A percentile compares a stretch with the other conserved stretches of the same genome.
phyloP scores from a whole-genome alignment of 1,140 invertebrate genomes.

The Drosophila sp. region DNA sequence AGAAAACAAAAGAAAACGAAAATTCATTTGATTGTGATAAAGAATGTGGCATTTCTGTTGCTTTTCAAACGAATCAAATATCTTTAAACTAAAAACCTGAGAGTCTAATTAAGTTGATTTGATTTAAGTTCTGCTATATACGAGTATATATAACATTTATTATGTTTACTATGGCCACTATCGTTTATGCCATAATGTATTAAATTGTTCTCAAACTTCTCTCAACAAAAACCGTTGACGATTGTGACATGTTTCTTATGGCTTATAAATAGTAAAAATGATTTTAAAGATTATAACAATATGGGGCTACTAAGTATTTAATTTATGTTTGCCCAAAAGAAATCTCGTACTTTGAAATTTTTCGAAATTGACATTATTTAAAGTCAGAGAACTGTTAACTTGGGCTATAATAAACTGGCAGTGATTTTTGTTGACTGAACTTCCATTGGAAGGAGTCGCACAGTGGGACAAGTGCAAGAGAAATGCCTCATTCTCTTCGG shows the following conservation, averaged over 20 bases:
- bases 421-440: constrained; percentile 1
- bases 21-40: constrained; percentile 14
- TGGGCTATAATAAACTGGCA: constrained; percentile 22
- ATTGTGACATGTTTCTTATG: constrained; percentile 32
- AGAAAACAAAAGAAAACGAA: constrained; percentile 27
- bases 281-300: background rate
- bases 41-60: constrained; percentile 58
- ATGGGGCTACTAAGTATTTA: background rate
- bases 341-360: background rate
- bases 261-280: constrained; percentile 17
- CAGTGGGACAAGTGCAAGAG: constrained; percentile 22
- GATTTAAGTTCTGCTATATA: background rate
- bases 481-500: constrained; percentile 45
- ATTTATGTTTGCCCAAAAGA: background rate
- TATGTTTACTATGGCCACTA: constrained; percentile 44
- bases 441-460: too few relatives aligned
- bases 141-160: background rate
- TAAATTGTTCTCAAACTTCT: background rate
- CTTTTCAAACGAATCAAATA: constrained; percentile 4
- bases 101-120: constrained; percentile 58
- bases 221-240: background rate
- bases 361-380: too few relatives aligned
- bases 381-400: background rate
- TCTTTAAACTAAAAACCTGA: constrained; percentile 69
- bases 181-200: constrained; percentile 7